Evolutionary conservation across 2,888 invertebrate species (phyloP).

Genomic region (Drosophila koepferae): DNA sequence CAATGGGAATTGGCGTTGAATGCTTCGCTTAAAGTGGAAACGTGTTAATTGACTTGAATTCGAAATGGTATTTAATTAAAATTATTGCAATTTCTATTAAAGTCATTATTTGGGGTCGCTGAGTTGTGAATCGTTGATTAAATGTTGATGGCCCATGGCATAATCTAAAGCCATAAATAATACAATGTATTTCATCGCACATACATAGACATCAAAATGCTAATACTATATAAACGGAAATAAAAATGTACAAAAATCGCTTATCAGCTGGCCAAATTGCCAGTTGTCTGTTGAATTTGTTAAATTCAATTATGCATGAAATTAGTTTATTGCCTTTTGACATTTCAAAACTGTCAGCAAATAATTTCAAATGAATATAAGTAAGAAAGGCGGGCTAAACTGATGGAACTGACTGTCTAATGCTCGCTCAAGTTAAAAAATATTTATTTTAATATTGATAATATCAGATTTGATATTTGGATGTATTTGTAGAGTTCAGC

Average conservation of each 20-base stretch:
- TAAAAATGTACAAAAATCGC: constrained; percentile 16
- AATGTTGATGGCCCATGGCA: constrained; percentile 35
- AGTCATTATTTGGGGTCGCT: constrained; percentile 38
- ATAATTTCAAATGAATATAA: constrained; percentile 31
- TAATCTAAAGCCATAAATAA: constrained; percentile 49
- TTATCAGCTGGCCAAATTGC: constrained; percentile 59
- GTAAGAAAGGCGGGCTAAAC: not conserved
- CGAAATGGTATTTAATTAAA: constrained; percentile 24
- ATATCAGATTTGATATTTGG: no score
- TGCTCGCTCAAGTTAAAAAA: not conserved
- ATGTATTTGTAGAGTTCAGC: no score
- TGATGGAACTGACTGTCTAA: not conserved
- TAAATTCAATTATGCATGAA: constrained; percentile 83
- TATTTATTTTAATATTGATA: not conserved
- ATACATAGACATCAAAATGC: constrained; percentile 22
- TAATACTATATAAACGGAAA: constrained; percentile 27
- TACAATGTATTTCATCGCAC: constrained; percentile 53
- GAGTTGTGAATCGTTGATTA: constrained; percentile 45
- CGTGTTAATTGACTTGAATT: constrained; percentile 63
- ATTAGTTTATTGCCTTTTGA: constrained; percentile 81
- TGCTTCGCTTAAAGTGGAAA: constrained; percentile 59
- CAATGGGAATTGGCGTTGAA: constrained; percentile 45
- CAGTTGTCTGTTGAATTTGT: constrained; percentile 73
- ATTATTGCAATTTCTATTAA: constrained; percentile 43
- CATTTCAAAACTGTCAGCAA: constrained; percentile 63